Evolutionary conservation across 1,140 invertebrate species (phyloP).

Genomic region (Venturia canescens): DNA sequence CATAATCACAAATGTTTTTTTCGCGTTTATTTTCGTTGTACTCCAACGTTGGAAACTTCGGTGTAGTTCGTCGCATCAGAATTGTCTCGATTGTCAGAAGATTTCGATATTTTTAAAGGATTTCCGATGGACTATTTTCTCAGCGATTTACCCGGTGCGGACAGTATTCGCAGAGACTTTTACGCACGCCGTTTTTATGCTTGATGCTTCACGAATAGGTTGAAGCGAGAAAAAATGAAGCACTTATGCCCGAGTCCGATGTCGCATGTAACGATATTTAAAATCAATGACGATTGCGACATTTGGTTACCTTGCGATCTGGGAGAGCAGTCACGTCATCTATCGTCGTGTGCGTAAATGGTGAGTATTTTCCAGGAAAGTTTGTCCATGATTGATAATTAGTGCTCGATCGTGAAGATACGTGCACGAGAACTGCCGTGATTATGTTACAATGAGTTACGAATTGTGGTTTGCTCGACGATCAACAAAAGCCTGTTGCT

Average conservation of each 20-base stretch:
- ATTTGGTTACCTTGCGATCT: neutral
- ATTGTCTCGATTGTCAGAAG: no score
- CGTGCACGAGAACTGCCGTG: neutral
- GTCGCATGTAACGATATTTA: conserved; percentile 11
- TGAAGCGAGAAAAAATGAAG: neutral
- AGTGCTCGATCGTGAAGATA: neutral
- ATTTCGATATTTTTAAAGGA: no score
- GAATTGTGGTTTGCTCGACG: neutral
- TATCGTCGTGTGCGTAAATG: neutral
- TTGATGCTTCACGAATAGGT: no score
- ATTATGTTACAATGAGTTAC: neutral
- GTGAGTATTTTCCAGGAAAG: neutral
- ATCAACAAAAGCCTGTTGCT: neutral
- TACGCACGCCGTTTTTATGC: no score
- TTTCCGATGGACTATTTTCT: no score
- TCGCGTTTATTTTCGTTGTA: no score
- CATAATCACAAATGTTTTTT: no score
- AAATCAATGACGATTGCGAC: conserved; percentile 31
- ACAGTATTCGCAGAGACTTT: no score
- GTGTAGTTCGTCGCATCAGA: no score
- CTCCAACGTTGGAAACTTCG: no score
- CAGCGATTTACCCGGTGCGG: no score
- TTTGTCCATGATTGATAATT: neutral
- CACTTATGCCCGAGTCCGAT: neutral
- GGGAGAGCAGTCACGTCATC: conserved; percentile 4